Evolutionary conservation across 2,888 invertebrate species (phyloP), one percentile per base, ranked within the genome.

Genomic region (Candidula unifasciata): DNA sequence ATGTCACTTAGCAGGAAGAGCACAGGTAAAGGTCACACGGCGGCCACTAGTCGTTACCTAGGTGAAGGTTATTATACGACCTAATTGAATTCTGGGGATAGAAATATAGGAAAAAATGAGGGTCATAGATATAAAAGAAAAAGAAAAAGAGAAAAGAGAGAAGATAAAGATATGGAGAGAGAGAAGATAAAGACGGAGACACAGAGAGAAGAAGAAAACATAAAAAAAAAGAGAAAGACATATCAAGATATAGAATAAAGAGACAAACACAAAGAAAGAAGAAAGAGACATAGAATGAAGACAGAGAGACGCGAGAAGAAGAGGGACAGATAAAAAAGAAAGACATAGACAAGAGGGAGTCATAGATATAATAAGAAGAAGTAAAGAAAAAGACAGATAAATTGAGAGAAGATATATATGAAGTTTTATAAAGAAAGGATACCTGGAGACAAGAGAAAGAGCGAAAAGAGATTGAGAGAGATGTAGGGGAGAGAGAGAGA

Each of bases 351-450:
- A 79, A 64, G n/a, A 3, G 21, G 8, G 35, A 35, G 24, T 66
- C 35, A 18, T 5, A 35, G 66, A 24, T 33, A 16, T 57, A 24
- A 44, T 13, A 37, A 60, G 30, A n/a, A n/a, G n/a, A 78, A 24
- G 68, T 27, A 69, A 30, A 60, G 37, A 80, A 37, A 69, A n/a
- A 68, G 37, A 80, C n/a, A 80, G 68, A 68, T 27, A 69, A 44
- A 66, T 13, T 35, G n/a, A 69, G n/a, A 80, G 27, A 24, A 68
- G 44, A 44, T 6, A 21, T 33, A 44, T 3, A 44, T 16, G 8
- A 44, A n/a, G n/a, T n/a, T n/a, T n/a, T n/a, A n/a, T n/a, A n/a
- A n/a, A n/a, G n/a, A n/a, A n/a, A n/a, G n/a, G n/a, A n/a, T n/a
- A n/a, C n/a, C n/a, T n/a, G n/a, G n/a, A n/a, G n/a, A n/a, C n/a